These are phyloP conservation scores for Cataglyphis cursor DNA, from an alignment of 2,888 invertebrate species.

Conservation along the genomic window DNA sequence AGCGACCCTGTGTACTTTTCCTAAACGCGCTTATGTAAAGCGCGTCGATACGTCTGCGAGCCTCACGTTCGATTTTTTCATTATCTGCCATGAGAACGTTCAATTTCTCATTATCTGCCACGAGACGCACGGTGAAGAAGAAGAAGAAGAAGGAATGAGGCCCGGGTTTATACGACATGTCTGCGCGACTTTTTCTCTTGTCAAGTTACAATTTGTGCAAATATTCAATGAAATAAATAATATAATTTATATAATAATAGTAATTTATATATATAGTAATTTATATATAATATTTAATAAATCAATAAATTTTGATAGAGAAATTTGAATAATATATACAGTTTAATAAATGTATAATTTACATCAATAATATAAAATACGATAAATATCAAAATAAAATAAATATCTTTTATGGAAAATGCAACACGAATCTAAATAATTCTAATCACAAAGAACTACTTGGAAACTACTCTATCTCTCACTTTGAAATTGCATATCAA, in stretches of 20 bases:
- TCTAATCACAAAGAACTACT: not conserved
- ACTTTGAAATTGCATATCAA: not conserved
- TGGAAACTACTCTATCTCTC: not conserved
- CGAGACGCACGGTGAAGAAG: not conserved
- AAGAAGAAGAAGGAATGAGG: not conserved
- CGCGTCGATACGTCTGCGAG: slow-evolving; percentile 1
- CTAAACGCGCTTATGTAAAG: slow-evolving; percentile 45
- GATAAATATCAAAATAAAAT: not conserved
- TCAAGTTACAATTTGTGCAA: not conserved
- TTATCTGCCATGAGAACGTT: slow-evolving; percentile 19
- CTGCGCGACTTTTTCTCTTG: not conserved
- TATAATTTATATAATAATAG: not conserved
- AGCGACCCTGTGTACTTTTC: not conserved
- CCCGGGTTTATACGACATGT: not conserved
- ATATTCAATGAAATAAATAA: not conserved
- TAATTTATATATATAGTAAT: not conserved
- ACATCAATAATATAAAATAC: not conserved
- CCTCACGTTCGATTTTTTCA: slow-evolving; percentile 55
- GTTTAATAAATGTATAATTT: not conserved
- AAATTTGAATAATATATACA: not conserved
- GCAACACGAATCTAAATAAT: not conserved
- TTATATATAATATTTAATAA: not conserved
- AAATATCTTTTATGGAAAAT: not conserved
- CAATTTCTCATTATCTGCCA: not conserved
- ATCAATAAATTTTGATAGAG: not conserved